Evolutionary conservation across 53 echinoderm and acorn worm genomes (phyloP), one percentile per base, ranked within the genome.

Genomic region (Paracentrotus lividus): DNA sequence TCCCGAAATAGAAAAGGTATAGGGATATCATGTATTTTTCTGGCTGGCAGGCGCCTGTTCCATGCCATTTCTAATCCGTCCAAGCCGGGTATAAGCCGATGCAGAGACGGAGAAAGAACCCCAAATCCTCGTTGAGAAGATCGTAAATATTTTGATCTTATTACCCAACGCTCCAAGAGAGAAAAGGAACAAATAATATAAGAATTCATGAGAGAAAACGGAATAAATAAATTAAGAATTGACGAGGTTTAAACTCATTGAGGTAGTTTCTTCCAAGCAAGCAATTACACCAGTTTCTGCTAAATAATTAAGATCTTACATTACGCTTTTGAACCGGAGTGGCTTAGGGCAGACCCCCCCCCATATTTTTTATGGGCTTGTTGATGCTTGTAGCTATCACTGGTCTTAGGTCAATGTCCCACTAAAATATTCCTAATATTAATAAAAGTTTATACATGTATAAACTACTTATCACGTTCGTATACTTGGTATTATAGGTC

Each of bases 101-200:
- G 78, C 21, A 24, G 78, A 42, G 78, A 78, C 42, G 88, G 13
- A 56, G 58, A 57, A 56, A 88, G 88, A 58, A 51, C 21, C 54
- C 49, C 88, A 88, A 88, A 88, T 88, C 88, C 88, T 88, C 54
- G 57, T 34, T 38, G 88, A 88, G 85, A 59, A 88, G 59, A 88
- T 57, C 58, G 58, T 54, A 53, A 88, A 33, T 88, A 88, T 88
- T 38, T 88, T 88, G 88, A 88, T 88, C 88, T 88, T 88, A 88
- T 88, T 88, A 88, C 51, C 59, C 88, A 38, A 32, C 38, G 5
- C 88, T 57, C 40, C 54, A 59, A 58, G 88, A 88, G 40, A 40
- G 57, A 57, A 86, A 55, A 55, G 59, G 27, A 85, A 32, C 4
- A 85, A 85, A n/a, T 14, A 72, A 36, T 38, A 18, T 36, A 72